Conservation (phyloP, 1,140 invertebrate genomes). For the Helicoverpa zea region DNA sequence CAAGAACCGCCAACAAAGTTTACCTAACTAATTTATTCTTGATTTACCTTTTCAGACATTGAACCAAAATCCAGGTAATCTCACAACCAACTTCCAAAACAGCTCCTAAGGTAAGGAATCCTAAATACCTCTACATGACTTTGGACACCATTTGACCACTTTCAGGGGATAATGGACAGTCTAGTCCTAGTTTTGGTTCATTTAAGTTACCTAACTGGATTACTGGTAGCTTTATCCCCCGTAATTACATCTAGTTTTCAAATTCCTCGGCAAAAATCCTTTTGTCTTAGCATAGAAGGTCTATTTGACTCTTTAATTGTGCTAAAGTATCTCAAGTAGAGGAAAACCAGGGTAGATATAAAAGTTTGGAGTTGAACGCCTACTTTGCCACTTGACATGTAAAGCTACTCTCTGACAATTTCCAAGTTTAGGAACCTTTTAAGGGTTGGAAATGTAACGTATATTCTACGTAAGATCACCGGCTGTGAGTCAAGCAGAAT, state of each 20-base stretch:
- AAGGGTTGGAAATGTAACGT: no score
- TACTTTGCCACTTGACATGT: no score
- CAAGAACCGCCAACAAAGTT: no score
- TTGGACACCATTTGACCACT: conserved; percentile 45
- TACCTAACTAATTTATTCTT: no score
- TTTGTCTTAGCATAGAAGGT: not conserved
- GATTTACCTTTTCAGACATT: not conserved
- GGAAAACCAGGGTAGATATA: no score
- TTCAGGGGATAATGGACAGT: conserved; percentile 51
- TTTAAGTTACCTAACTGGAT: conserved; percentile 49
- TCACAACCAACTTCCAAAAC: conserved; percentile 19
- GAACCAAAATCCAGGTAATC: conserved; percentile 7
- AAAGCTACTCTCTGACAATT: no score
- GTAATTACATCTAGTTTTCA: conserved; percentile 14
- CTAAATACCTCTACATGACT: conserved; percentile 37
- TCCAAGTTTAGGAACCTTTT: no score
- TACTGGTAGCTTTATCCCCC: conserved; percentile 3
- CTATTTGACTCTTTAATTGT: not conserved
- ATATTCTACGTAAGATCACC: no score
- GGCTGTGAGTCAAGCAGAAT: no score
- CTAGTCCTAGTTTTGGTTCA: conserved; percentile 31
- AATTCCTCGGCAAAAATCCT: conserved; percentile 10
- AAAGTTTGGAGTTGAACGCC: no score
- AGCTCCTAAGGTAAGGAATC: conserved; percentile 34
- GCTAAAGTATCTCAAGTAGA: no score